Evolutionary conservation across 1,140 invertebrate species (phyloP).

Genomic region (Macrostomum lignano): DNA sequence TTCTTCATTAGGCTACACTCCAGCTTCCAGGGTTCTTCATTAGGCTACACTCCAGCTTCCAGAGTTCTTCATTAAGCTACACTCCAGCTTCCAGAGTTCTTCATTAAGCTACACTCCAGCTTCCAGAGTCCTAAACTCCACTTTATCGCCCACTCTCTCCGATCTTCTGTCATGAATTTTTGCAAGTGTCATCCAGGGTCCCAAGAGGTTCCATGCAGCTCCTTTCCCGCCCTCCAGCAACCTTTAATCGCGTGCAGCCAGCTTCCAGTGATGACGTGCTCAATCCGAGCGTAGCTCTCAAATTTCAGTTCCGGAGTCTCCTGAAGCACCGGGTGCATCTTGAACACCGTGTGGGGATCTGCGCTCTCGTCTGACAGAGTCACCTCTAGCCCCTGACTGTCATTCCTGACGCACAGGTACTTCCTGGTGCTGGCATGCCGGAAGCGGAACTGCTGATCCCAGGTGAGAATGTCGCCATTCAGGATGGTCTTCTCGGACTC

Average conservation of each 20-base stretch:
- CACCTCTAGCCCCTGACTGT: conserved; percentile 13
- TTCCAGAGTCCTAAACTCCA: too few relatives aligned
- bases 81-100: too few relatives aligned
- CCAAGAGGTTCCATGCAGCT: too few relatives aligned
- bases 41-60: too few relatives aligned
- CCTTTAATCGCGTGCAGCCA: conserved; percentile 9
- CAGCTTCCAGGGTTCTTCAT: too few relatives aligned
- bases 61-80: too few relatives aligned
- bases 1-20: too few relatives aligned
- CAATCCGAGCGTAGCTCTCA: conserved; percentile 9
- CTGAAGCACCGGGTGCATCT: conserved; percentile 9
- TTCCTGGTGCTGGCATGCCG: conserved; percentile 8
- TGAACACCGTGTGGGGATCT: conserved; percentile 10
- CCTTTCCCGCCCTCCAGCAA: too few relatives aligned
- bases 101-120: too few relatives aligned
- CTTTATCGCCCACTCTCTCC: too few relatives aligned
- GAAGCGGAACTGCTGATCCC: conserved; percentile 9
- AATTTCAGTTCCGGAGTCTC: conserved; percentile 8
- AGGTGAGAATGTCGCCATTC: conserved; percentile 10
- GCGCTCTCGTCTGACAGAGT: conserved; percentile 10
- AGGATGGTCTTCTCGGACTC: conserved; percentile 7
- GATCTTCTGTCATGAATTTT: too few relatives aligned
- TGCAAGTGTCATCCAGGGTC: too few relatives aligned
- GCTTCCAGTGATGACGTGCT: conserved; percentile 8
- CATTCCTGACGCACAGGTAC: conserved; percentile 12